These are phyloP conservation scores for Florisuga fusca DNA, from an alignment of 2,797 vertebrate genomes.

Conservation along the genomic window DNA sequence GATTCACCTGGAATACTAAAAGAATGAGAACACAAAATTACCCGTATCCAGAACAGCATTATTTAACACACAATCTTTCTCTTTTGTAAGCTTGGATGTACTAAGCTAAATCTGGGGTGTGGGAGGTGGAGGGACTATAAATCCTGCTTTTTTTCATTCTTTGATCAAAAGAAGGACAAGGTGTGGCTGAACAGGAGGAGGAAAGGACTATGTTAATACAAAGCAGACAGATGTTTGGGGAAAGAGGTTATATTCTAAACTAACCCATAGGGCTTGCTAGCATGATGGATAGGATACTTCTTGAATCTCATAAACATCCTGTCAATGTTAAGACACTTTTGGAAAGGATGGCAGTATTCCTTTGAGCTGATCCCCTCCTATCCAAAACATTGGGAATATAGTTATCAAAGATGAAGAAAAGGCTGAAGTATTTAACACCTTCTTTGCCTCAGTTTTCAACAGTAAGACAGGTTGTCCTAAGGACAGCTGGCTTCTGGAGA, in stretches of 20 bases:
- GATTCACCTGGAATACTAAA: background rate
- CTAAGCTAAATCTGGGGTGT: background rate
- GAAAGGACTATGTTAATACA: constrained; percentile 64
- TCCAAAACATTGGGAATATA: background rate
- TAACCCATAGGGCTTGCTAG: constrained; percentile 10
- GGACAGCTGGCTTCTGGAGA: too few relatives aligned
- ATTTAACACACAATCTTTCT: background rate
- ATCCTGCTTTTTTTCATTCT: background rate
- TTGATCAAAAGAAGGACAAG: constrained; percentile 34
- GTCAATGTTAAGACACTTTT: constrained; percentile 30
- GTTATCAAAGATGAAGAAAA: too few relatives aligned
- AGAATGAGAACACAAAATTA: background rate
- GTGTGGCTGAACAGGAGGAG: constrained; percentile 62
- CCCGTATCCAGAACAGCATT: background rate
- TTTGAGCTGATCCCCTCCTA: background rate
- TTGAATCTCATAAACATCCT: constrained; percentile 54
- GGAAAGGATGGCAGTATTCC: constrained; percentile 12
- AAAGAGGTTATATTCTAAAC: constrained; percentile 65
- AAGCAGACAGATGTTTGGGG: constrained; percentile 53
- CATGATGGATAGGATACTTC: constrained; percentile 36
- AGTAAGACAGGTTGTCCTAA: too few relatives aligned
- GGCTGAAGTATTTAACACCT: too few relatives aligned
- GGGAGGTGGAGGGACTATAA: background rate
- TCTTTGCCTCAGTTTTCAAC: too few relatives aligned
- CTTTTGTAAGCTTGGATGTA: background rate